phyloP scores from a whole-genome alignment of 2,888 invertebrate genomes.

The Craniophora ligustri region DNA sequence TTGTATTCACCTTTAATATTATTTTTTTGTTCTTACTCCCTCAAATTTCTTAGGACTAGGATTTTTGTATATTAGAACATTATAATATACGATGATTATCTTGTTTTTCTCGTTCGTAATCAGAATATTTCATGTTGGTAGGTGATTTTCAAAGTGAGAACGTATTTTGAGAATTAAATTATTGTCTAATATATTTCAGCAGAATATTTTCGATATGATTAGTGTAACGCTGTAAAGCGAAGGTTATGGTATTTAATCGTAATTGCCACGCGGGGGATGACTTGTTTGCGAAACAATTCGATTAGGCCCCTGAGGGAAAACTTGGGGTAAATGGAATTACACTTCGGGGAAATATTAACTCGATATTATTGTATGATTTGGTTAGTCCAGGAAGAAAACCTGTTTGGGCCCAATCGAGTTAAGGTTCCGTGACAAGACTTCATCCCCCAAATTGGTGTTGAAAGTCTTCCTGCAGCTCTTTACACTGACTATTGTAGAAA shows the following conservation, averaged over 20 bases:
- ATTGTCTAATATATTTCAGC: constrained; percentile 80
- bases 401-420: constrained; percentile 43
- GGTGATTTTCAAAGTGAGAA: constrained; percentile 69
- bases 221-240: constrained; percentile 82
- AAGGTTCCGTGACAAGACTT: constrained; percentile 26
- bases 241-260: constrained; percentile 76
- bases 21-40: constrained; percentile 17
- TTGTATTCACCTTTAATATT: constrained; percentile 18
- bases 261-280: constrained; percentile 69
- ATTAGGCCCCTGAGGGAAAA: constrained; percentile 35
- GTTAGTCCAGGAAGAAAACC: constrained; percentile 28
- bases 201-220: constrained; percentile 84
- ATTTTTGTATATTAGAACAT: constrained; percentile 20
- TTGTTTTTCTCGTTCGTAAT: constrained; percentile 32
- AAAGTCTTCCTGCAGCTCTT: constrained; percentile 88
- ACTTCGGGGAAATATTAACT: constrained; percentile 36
- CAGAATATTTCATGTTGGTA: constrained; percentile 66
- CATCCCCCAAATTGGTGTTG: constrained; percentile 71
- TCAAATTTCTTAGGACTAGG: constrained; percentile 32
- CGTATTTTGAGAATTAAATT: constrained; percentile 78
- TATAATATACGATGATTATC: constrained; percentile 6
- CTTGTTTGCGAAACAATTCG: constrained; percentile 41
- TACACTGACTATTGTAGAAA: constrained; percentile 87
- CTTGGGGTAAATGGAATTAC: constrained; percentile 35
- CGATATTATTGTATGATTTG: constrained; percentile 33